phyloP scores from a whole-genome alignment of 2,113 vertebrate genomes.

The Serinus canaria region DNA sequence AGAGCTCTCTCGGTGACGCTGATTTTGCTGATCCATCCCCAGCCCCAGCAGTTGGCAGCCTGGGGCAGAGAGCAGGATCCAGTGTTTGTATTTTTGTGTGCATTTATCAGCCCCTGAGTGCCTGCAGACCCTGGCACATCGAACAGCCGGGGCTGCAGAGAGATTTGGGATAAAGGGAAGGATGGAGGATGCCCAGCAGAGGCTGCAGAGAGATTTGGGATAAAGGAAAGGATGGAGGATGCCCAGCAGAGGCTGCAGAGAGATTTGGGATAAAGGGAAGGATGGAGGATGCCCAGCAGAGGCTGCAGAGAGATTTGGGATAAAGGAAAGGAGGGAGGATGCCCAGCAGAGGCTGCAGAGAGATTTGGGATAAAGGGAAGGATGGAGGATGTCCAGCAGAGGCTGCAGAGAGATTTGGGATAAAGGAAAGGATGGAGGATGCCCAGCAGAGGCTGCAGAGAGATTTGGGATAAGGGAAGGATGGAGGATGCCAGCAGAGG shows the following conservation, averaged over 20 bases:
- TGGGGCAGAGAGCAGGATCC: neutral
- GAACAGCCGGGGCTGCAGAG: neutral
- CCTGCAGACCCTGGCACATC: neutral
- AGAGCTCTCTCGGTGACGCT: neutral
- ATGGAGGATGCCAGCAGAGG: neutral
- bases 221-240: neutral
- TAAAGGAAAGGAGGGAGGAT: neutral
- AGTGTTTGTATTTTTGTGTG: neutral
- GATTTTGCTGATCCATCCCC: constrained; percentile 1
- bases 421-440: too few species aligned
- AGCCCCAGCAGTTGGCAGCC: neutral
- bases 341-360: neutral
- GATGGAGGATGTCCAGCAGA: neutral
- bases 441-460: neutral
- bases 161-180: neutral
- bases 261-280: too few species aligned
- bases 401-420: neutral
- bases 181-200: neutral
- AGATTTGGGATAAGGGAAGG: neutral
- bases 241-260: neutral
- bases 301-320: neutral
- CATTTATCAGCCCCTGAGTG: neutral
- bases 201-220: neutral
- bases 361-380: neutral
- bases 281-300: too few species aligned